These are phyloP conservation scores for Ceratina japonica DNA, from an alignment of 1,140 invertebrate genomes.

Conservation along the genomic window DNA sequence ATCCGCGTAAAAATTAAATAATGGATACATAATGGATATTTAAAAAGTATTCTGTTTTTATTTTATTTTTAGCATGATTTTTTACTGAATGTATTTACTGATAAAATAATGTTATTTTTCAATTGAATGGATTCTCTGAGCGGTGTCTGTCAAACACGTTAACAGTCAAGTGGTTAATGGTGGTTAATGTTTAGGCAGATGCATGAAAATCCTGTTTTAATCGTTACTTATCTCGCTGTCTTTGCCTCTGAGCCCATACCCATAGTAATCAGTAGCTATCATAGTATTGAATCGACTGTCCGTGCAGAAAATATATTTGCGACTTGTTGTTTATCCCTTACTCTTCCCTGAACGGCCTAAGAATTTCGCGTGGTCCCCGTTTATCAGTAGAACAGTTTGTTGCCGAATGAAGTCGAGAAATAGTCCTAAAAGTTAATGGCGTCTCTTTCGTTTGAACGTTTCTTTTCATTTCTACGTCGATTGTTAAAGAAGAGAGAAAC, in stretches of 20 bases:
- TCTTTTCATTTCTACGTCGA: too few species aligned
- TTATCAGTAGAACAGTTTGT: background rate
- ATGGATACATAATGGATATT: too few species aligned
- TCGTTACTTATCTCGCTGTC: slow-evolving; percentile 65
- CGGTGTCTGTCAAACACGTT: slow-evolving; percentile 50
- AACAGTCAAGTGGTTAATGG: slow-evolving; percentile 52
- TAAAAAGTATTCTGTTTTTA: too few species aligned
- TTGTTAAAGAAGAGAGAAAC: too few species aligned
- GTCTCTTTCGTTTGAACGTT: too few species aligned
- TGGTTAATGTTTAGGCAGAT: slow-evolving; percentile 57
- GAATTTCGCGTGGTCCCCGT: background rate
- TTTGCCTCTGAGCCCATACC: slow-evolving; percentile 60
- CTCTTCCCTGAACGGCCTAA: slow-evolving; percentile 20
- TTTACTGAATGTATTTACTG: too few species aligned
- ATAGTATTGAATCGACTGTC: slow-evolving; percentile 26
- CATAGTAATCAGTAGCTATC: slow-evolving; percentile 65
- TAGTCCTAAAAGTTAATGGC: too few species aligned
- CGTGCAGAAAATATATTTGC: slow-evolving; percentile 49
- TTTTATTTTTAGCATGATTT: too few species aligned
- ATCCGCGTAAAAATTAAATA: too few species aligned
- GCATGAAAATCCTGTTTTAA: slow-evolving; percentile 45
- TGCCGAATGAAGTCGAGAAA: background rate
- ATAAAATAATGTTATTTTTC: background rate
- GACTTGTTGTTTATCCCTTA: slow-evolving; percentile 31
- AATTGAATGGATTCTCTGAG: slow-evolving; percentile 13